These are phyloP conservation scores for Elachura formosa DNA, from an alignment of 2,113 vertebrate genomes.

Conservation along the genomic window DNA sequence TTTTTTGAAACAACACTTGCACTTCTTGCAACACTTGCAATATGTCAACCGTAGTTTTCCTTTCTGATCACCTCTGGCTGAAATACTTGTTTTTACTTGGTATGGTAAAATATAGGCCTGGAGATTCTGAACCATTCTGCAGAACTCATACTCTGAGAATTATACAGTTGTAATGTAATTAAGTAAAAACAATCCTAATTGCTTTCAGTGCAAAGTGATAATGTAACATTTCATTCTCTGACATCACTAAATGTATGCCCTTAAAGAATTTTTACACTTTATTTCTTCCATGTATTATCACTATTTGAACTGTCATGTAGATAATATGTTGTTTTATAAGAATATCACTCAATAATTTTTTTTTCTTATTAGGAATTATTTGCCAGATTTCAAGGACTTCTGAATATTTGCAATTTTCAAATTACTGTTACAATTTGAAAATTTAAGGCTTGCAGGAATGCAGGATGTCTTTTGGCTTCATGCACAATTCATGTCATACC, in stretches of 20 bases:
- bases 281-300: not conserved
- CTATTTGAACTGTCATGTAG: not conserved
- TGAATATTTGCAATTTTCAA: not conserved
- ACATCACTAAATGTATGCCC: not conserved
- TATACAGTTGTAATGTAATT: not conserved
- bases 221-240: not conserved
- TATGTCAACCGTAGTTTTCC: not conserved
- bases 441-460: not conserved
- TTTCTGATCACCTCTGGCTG: not conserved
- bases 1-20: not conserved
- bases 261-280: not conserved
- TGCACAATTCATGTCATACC: not conserved
- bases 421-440: not conserved
- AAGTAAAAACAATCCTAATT: not conserved
- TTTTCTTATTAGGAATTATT: not conserved
- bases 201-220: not conserved
- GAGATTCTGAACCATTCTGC: not conserved
- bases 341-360: not conserved
- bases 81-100: not conserved
- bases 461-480: not conserved
- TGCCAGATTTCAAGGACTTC: not conserved
- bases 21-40: not conserved
- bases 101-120: not conserved
- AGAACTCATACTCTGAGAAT: not conserved
- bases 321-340: not conserved